Conservation (phyloP, 2,888 invertebrate species). For the Trachelus stipa region DNA sequence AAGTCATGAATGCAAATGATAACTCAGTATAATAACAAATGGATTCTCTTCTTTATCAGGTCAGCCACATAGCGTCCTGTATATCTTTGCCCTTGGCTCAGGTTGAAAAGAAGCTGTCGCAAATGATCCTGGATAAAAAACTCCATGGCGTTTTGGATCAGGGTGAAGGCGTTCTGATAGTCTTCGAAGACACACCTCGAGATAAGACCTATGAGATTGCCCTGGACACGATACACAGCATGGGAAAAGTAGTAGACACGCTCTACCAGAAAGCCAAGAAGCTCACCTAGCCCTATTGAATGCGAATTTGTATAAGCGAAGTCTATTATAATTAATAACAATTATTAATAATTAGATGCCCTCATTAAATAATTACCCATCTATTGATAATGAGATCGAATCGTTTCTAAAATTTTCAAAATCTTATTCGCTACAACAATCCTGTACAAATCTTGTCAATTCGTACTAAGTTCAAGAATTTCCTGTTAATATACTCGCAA, state of each 20-base stretch:
- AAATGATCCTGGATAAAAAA: conserved; percentile 99
- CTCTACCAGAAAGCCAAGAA: conserved; percentile 99
- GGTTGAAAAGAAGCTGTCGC: conserved; percentile 98
- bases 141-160: conserved; percentile 98
- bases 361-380: conserved; percentile 43
- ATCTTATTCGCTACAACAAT: not conserved
- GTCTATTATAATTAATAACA: conserved; percentile 56
- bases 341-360: conserved; percentile 49
- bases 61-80: conserved; percentile 89
- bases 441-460: not conserved
- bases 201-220: conserved; percentile 99
- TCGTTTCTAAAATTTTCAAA: not conserved
- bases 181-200: conserved; percentile 93
- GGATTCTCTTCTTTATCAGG: conserved; percentile 56
- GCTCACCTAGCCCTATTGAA: conserved; percentile 79
- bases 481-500: not conserved
- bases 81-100: conserved; percentile 90
- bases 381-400: not conserved
- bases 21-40: not conserved
- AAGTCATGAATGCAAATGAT: not conserved
- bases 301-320: conserved; percentile 55
- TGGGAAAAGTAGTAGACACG: conserved; percentile 99
- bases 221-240: conserved; percentile 96
- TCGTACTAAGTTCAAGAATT: not conserved
- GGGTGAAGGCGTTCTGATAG: conserved; percentile 96